A percentile compares a stretch with the other conserved stretches of the same genome.
Evolutionary conservation across 2,888 invertebrate species (phyloP).

Genomic region (Diloba caeruleocephala): DNA sequence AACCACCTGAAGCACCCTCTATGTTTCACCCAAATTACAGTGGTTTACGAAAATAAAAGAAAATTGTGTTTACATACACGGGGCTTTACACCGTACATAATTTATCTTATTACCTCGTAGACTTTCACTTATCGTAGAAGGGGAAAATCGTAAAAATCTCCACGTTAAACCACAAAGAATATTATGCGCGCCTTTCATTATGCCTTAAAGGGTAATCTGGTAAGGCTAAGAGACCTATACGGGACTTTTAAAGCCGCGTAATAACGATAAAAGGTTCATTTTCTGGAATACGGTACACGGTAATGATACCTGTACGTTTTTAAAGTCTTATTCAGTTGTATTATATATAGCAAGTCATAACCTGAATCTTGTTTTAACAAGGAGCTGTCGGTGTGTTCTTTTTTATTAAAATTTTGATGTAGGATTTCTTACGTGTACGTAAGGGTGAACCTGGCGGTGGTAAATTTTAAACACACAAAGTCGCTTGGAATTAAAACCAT

Average conservation of each 20-base stretch:
- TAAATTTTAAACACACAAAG: too few species aligned
- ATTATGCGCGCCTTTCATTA: slow-evolving; percentile 32
- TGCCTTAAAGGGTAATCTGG: slow-evolving; percentile 27
- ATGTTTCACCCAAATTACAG: slow-evolving; percentile 13
- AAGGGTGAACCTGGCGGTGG: too few species aligned
- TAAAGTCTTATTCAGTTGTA: slow-evolving; percentile 8
- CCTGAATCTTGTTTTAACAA: slow-evolving; percentile 29
- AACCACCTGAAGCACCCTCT: slow-evolving; percentile 1
- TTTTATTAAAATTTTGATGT: slow-evolving; percentile 26
- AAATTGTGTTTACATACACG: background rate
- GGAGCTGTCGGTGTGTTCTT: slow-evolving; percentile 21
- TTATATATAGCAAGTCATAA: slow-evolving; percentile 23
- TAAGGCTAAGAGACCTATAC: slow-evolving; percentile 21
- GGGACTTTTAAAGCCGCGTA: slow-evolving; percentile 21
- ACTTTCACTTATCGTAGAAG: slow-evolving; percentile 38
- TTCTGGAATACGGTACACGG: slow-evolving; percentile 15
- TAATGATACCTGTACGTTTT: slow-evolving; percentile 6
- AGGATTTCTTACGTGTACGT: background rate
- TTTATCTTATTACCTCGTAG: slow-evolving; percentile 40
- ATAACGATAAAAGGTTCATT: slow-evolving; percentile 25
- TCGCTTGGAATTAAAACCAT: too few species aligned
- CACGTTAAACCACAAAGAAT: slow-evolving; percentile 32
- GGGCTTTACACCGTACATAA: slow-evolving; percentile 14
- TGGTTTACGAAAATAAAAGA: slow-evolving; percentile 18
- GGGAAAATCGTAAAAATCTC: slow-evolving; percentile 41